These are phyloP conservation scores for Cebus imitator DNA, from an alignment of 2,113 vertebrate species.

Conservation along the genomic window DNA sequence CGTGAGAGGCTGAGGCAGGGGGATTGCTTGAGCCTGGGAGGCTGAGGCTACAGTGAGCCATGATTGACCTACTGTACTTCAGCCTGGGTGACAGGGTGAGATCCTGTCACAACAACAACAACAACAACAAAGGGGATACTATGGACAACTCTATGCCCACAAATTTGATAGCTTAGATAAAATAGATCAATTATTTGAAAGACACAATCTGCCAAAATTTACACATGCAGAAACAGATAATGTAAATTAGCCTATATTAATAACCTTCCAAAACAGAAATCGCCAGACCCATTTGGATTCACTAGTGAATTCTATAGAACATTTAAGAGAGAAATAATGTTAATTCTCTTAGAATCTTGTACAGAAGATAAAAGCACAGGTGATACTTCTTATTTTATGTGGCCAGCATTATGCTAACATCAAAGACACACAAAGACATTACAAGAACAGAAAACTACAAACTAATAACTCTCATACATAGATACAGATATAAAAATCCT, in stretches of 20 bases:
- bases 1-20: no score
- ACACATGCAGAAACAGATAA: neutral
- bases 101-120: no score
- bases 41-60: no score
- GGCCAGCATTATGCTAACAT: neutral
- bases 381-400: neutral
- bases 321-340: neutral
- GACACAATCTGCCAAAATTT: neutral
- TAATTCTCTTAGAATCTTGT: neutral
- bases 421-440: neutral
- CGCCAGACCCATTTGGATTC: no score
- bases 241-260: neutral
- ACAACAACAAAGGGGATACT: no score
- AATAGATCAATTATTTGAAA: neutral
- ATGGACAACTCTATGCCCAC: neutral
- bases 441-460: neutral
- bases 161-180: neutral
- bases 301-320: neutral
- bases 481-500: neutral
- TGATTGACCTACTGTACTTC: no score
- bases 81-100: no score
- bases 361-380: neutral
- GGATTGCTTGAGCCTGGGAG: no score
- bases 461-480: neutral
- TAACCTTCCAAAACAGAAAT: neutral